phyloP scores from a whole-genome alignment of 1,140 invertebrate species.

The Lithobius niger region DNA sequence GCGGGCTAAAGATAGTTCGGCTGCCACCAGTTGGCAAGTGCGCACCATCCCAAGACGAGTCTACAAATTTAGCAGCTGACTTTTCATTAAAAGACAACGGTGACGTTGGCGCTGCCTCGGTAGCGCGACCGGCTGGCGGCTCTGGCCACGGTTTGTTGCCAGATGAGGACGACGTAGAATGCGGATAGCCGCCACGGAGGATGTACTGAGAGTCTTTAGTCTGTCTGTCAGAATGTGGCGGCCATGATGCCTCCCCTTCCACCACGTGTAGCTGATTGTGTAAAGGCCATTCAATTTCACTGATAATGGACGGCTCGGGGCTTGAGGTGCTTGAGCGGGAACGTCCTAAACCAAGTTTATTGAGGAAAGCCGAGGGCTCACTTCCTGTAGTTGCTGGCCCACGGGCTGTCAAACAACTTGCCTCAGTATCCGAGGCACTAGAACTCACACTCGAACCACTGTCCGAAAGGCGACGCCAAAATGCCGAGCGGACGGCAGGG shows the following conservation, averaged over 20 bases:
- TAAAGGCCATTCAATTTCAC: not conserved
- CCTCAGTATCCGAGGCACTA: not conserved
- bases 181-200: too few species aligned
- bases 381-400: not conserved
- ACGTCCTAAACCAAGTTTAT: not conserved
- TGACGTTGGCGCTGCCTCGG: too few species aligned
- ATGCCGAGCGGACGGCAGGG: not conserved
- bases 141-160: too few species aligned
- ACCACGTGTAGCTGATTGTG: too few species aligned
- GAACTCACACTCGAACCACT: not conserved
- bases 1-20: not conserved
- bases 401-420: too few species aligned
- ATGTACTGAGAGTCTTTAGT: too few species aligned
- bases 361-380: not conserved
- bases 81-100: not conserved
- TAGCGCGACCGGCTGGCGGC: too few species aligned
- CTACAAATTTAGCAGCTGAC: not conserved
- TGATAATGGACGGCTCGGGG: not conserved
- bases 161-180: too few species aligned
- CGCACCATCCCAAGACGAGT: not conserved
- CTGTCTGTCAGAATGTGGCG: too few species aligned
- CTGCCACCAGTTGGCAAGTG: not conserved
- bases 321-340: not conserved
- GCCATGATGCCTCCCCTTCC: too few species aligned
- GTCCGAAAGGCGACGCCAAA: not conserved